A percentile compares a stretch with the other conserved stretches of the same genome.
phyloP scores from a whole-genome alignment of 2,797 vertebrate genomes.

The Sarcophilus harrisii region DNA sequence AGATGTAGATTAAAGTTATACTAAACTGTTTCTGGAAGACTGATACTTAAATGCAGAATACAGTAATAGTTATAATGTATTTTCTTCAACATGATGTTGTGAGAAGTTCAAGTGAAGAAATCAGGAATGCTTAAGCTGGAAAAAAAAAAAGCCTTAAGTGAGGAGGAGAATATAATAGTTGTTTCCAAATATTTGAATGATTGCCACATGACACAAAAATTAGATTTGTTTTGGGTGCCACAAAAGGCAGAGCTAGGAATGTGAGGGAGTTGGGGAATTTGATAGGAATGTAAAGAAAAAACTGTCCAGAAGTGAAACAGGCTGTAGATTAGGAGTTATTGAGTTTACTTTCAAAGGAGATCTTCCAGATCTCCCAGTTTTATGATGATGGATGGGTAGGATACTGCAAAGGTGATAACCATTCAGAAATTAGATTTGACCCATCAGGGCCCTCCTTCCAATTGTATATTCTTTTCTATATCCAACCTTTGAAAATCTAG shows the following conservation, averaged over 20 bases:
- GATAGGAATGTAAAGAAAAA: background rate
- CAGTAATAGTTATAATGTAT: background rate
- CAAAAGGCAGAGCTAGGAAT: background rate
- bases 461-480: background rate
- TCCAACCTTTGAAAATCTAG: background rate
- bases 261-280: background rate
- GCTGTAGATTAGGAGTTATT: background rate
- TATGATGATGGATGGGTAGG: background rate
- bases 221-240: background rate
- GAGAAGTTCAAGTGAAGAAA: background rate
- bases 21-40: background rate
- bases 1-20: background rate
- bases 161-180: background rate
- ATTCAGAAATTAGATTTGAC: background rate
- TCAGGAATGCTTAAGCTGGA: background rate
- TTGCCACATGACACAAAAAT: background rate
- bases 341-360: background rate
- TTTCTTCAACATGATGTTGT: background rate
- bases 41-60: background rate
- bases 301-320: background rate
- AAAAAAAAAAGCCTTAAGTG: background rate
- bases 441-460: background rate
- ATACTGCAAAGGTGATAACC: background rate
- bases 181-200: background rate
- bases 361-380: background rate